These are phyloP conservation scores for Trachelus tabidus DNA, from an alignment of 2,888 invertebrate species.

Conservation along the genomic window DNA sequence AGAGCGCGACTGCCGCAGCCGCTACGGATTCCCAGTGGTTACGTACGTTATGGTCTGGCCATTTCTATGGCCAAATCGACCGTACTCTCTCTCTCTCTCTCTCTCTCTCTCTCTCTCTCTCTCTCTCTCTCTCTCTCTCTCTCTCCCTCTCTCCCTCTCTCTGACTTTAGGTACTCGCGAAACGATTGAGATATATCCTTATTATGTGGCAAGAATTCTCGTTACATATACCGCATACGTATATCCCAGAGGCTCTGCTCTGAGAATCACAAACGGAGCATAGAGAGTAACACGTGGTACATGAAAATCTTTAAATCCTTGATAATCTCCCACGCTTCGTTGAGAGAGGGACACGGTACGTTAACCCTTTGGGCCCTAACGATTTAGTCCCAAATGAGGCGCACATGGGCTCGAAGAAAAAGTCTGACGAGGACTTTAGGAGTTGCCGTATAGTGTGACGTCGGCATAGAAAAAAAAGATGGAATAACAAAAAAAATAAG, in stretches of 20 bases:
- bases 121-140: background rate
- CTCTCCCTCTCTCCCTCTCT: background rate
- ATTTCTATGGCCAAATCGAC: background rate
- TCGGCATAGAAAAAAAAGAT: slow-evolving; percentile 10
- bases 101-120: no score
- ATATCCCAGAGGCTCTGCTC: background rate
- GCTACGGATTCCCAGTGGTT: background rate
- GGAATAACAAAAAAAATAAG: slow-evolving; percentile 7
- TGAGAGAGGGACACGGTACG: background rate
- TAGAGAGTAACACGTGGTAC: background rate
- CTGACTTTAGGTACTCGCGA: background rate
- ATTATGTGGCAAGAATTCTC: background rate
- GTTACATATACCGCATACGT: background rate
- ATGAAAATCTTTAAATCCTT: background rate
- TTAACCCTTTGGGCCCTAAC: background rate
- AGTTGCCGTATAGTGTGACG: slow-evolving; percentile 14
- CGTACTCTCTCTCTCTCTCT: background rate
- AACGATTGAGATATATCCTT: background rate
- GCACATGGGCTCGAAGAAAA: background rate
- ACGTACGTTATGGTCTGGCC: background rate
- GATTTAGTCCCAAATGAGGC: background rate
- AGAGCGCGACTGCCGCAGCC: background rate
- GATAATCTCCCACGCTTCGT: background rate
- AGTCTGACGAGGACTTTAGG: slow-evolving; percentile 10
- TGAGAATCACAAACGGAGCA: background rate